phyloP scores from a whole-genome alignment of 2,797 vertebrate species.

The Halcyon chelicuti region DNA sequence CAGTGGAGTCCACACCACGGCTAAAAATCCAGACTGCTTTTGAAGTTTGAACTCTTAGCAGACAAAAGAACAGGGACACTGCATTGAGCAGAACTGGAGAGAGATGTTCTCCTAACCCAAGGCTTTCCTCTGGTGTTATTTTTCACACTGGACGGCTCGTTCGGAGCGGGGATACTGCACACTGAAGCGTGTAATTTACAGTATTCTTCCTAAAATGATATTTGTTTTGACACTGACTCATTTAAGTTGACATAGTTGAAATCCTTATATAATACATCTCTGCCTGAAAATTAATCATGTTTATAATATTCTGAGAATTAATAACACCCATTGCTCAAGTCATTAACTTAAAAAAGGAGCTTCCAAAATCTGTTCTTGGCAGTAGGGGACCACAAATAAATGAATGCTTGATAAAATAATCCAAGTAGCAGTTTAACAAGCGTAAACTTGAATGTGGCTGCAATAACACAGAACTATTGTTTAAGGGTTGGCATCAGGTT shows the following conservation, averaged over 20 bases:
- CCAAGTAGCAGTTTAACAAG: constrained; percentile 99
- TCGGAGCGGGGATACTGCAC: constrained; percentile 7
- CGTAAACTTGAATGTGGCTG: constrained; percentile 92
- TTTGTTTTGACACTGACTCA: constrained; percentile 86
- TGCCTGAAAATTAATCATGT: constrained; percentile 97
- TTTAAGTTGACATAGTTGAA: constrained; percentile 87
- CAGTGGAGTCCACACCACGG: not conserved
- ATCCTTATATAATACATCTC: constrained; percentile 90
- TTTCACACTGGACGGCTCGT: not conserved
- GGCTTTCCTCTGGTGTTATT: not conserved
- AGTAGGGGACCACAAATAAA: constrained; percentile 90
- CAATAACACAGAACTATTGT: constrained; percentile 97
- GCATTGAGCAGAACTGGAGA: not conserved
- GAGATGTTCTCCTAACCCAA: not conserved
- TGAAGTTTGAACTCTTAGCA: fast-evolving
- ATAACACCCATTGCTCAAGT: constrained; percentile 92
- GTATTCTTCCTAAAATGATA: constrained; percentile 70
- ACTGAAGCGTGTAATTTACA: constrained; percentile 46
- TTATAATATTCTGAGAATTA: constrained; percentile 94
- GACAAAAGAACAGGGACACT: not conserved
- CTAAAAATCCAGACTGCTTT: fast-evolving
- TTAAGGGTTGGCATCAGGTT: constrained; percentile 96
- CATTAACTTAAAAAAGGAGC: constrained; percentile 90
- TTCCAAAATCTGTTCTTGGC: constrained; percentile 86
- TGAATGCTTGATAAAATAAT: constrained; percentile 99